Conservation (phyloP, 2,797 vertebrate genomes). For the Siniperca obscura region DNA sequence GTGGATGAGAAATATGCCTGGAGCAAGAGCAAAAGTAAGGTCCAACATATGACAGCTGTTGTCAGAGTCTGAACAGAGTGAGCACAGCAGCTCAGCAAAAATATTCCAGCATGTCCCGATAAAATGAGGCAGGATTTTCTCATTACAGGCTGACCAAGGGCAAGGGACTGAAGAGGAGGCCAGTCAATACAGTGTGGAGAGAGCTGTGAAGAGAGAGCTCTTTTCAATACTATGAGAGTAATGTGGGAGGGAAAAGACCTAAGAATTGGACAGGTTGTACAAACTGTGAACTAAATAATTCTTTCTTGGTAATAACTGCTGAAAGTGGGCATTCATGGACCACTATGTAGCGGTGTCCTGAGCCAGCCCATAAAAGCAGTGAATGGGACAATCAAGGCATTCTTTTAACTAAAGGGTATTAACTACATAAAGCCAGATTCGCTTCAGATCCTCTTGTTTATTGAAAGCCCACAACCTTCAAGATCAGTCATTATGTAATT, state of each 20-base stretch:
- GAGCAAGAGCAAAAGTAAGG: conserved; percentile 27
- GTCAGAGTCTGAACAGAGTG: conserved; percentile 32
- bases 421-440: conserved; percentile 10
- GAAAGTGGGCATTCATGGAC: conserved; percentile 51
- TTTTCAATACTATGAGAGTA: conserved; percentile 30
- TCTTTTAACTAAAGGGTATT: conserved; percentile 24
- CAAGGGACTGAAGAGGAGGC: conserved; percentile 51
- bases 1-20: conserved; percentile 14
- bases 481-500: not conserved
- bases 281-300: conserved; percentile 47
- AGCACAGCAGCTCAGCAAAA: conserved; percentile 39
- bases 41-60: conserved; percentile 45
- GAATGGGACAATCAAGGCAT: conserved; percentile 22
- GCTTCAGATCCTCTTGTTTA: not conserved
- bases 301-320: conserved; percentile 52
- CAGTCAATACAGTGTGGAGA: conserved; percentile 44
- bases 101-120: conserved; percentile 43
- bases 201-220: conserved; percentile 26
- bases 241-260: conserved; percentile 36
- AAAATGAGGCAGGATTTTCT: conserved; percentile 65
- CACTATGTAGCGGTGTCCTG: conserved; percentile 17
- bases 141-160: conserved; percentile 60
- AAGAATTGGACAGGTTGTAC: conserved; percentile 41
- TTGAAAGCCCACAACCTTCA: not conserved
- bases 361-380: conserved; percentile 29